Evolutionary conservation across 2,797 vertebrate genomes (phyloP), one percentile per base, ranked within the genome.

Genomic region (Onychomys arenicola): DNA sequence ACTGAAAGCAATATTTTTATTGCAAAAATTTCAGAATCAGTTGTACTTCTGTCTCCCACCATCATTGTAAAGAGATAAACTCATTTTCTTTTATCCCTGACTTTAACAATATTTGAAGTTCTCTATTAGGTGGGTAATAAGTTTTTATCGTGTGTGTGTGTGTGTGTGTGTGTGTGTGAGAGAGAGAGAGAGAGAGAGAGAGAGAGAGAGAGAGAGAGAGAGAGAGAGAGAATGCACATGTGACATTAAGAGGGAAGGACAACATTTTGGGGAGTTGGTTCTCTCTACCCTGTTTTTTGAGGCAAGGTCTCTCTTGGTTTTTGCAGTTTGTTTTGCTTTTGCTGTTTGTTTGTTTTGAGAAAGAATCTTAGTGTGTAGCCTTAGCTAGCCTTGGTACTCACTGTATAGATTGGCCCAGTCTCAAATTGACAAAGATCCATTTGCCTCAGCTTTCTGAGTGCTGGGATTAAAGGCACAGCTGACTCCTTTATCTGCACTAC

Each of bases 21-120:
- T 63, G 27, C 76, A 69, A 85, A 17, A 67, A 23, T 86, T 92
- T 96, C 77, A 93, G 46, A 91, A 94, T 49, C 2, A 87, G 40
- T 57, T 71, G 6, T 83, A 86, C 86, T 57, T 75, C 25, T n/a
- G 9, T 43, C 89, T 91, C 63, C 32, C 5, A 27, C 43, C 67
- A 71, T 65, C 32, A 34, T 21, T 80, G 34, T n/a, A 80, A 77
- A 17, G 19, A 52, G 17, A 43, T n/a, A 25, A 80, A 55, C 55
- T 34, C 16, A 52, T 80, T 80, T 80, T 55, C 2, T 52, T 27
- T 52, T 67, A 65, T 71, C n/a, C 16, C 13, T 87, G 65, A 21
- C 27, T 85, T 85, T 40, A 34, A 91, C 89, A 49, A 29, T 63
- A 73, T 76, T 57, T 76, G 49, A 91, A 85, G 59, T 89, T 91